phyloP scores from a whole-genome alignment of 2,113 vertebrate species.

The Camelus dromedarius region DNA sequence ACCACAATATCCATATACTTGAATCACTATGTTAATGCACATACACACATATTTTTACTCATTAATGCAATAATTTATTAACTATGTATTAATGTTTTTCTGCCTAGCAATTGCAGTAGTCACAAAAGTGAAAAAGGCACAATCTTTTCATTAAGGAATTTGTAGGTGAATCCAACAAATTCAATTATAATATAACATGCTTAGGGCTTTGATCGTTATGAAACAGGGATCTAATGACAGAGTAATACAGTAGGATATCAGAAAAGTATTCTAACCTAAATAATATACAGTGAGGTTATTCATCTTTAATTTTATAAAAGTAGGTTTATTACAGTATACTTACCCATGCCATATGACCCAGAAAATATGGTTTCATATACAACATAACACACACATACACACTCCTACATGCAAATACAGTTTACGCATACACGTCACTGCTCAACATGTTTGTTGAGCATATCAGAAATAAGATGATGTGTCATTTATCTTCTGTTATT shows the following conservation, averaged over 20 bases:
- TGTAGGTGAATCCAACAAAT: not conserved
- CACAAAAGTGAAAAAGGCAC: not conserved
- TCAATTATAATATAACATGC: not conserved
- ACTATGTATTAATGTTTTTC: not conserved
- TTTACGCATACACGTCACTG: not conserved
- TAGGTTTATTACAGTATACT: no score
- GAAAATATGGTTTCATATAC: not conserved
- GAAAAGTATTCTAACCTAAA: not conserved
- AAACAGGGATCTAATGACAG: not conserved
- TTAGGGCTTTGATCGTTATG: not conserved
- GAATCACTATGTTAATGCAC: not conserved
- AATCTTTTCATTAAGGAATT: not conserved
- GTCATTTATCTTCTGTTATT: not conserved
- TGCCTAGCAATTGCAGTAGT: not conserved
- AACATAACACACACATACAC: not conserved
- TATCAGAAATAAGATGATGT: not conserved
- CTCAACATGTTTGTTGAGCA: not conserved
- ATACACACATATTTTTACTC: not conserved
- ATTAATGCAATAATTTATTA: not conserved
- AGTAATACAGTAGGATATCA: not conserved
- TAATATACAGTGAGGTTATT: not conserved
- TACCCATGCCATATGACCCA: not conserved
- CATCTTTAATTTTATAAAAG: conserved; percentile 3
- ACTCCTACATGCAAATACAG: not conserved
- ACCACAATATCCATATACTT: not conserved